Evolutionary conservation across 2,797 vertebrate genomes (phyloP).

Genomic region (Premnoplex brunnescens): DNA sequence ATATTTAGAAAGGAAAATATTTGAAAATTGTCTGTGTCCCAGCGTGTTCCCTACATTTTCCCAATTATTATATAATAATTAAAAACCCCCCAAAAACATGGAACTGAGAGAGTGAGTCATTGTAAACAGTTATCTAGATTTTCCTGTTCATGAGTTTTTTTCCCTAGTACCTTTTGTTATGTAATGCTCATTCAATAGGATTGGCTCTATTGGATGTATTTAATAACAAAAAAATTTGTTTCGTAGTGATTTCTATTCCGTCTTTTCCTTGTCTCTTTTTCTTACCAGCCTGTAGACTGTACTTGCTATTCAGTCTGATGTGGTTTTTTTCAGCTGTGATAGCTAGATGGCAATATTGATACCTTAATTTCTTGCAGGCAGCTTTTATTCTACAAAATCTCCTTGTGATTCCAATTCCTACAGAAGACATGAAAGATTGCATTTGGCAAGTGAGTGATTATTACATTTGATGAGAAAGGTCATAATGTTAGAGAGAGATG

Average conservation of each 20-base stretch:
- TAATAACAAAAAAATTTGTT: background rate
- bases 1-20: background rate
- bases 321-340: background rate
- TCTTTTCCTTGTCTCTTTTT: background rate
- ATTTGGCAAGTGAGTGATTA: conserved; percentile 89
- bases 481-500: background rate
- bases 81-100: background rate
- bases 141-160: background rate
- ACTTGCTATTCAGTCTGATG: background rate
- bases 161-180: background rate
- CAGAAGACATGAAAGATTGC: conserved; percentile 84
- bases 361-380: conserved; percentile 82
- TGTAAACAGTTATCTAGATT: background rate
- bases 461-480: background rate
- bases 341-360: conserved; percentile 85
- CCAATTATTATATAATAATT: background rate
- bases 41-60: background rate
- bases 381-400: conserved; percentile 97
- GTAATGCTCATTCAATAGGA: background rate
- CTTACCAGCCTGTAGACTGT: background rate
- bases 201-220: background rate
- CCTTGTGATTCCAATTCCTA: conserved; percentile 91
- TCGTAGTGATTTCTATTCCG: background rate
- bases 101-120: background rate
- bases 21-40: background rate